A percentile compares a stretch with the other conserved stretches of the same genome.
phyloP scores from a whole-genome alignment of 2,113 vertebrate species.

The Stercorarius parasiticus region DNA sequence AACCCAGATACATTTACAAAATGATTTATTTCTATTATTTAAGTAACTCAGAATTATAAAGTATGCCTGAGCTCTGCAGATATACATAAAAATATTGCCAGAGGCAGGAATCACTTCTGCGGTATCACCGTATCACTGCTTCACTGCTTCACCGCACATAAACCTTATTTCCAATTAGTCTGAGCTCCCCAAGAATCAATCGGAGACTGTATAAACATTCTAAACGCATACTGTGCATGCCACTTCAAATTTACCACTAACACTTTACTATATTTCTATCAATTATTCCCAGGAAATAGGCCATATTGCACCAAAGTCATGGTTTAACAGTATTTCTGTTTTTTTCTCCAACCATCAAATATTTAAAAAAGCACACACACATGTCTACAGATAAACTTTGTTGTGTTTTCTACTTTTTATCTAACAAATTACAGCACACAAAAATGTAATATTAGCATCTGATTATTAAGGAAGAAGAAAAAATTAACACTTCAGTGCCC shows the following conservation, averaged over 20 bases:
- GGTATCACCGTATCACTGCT: slow-evolving; percentile 22
- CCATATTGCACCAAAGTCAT: background rate
- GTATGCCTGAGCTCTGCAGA: slow-evolving; percentile 42
- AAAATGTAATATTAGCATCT: background rate
- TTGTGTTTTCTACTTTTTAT: slow-evolving; percentile 25
- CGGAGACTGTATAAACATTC: slow-evolving; percentile 49
- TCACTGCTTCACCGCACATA: slow-evolving; percentile 7
- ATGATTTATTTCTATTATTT: slow-evolving; percentile 62
- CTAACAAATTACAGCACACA: background rate
- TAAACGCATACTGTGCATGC: slow-evolving; percentile 54
- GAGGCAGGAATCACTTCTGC: slow-evolving; percentile 14
- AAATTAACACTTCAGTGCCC: background rate
- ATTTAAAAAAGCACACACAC: background rate
- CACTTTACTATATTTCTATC: slow-evolving; percentile 53
- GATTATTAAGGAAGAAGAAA: background rate
- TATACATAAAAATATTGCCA: slow-evolving; percentile 31
- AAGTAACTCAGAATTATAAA: slow-evolving; percentile 63
- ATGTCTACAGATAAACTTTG: background rate
- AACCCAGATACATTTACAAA: slow-evolving; percentile 29
- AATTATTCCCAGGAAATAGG: slow-evolving; percentile 34
- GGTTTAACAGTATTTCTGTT: background rate
- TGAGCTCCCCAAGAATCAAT: slow-evolving; percentile 44
- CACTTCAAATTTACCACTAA: slow-evolving; percentile 65
- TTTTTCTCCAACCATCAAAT: background rate
- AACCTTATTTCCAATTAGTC: slow-evolving; percentile 70